Base-by-base conservation (phyloP, 2,888 invertebrate genomes). In the Polymixis flavicincta region DNA sequence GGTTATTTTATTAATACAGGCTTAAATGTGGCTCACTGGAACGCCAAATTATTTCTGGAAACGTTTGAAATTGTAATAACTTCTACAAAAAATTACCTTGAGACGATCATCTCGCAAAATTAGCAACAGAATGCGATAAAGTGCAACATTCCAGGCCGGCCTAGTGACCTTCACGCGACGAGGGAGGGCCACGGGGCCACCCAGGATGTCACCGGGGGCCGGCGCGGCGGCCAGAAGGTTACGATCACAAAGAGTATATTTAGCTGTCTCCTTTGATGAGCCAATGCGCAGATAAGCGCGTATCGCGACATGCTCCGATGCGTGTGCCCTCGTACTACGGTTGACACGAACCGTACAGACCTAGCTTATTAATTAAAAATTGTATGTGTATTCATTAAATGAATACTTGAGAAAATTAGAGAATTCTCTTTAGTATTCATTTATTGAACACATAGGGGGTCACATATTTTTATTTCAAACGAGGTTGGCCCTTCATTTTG, bases 201-300 rank as follows among this genome's bases (percentile, higher is more conserved):
- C 90, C 90, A 90, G 90, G 88, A 87, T 87, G 84, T 82, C 86
- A 78, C 82, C 71, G 83, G 78, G 80, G 86, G 68, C 68, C 28
- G 45, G n/a, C n/a, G n/a, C n/a, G 28, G 59, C 54, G 45, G 67
- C 52, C 75, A 67, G 85, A 78, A 79, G 87, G 85, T 76, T 83
- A 80, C 84, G 90, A 88, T 90, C 91, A 92, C 90, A 92, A 90
- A 89, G 91, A 89, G 89, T 93, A 92, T 93, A 93, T 93, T 93
- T 94, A 94, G 92, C 90, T 76, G 83, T 83, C 88, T 92, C 92
- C 93, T 94, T 93, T 93, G 94, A 94, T 93, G 92, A 93, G 90
- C 89, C 89, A 91, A 85, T 87, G 89, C 88, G 89, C 89, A 90
- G 93, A 94, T 94, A 93, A 93, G 91, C 92, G 84, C 90, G 89